These are phyloP conservation scores for Lottia scabra DNA, from an alignment of 2,888 invertebrate species.

Conservation along the genomic window DNA sequence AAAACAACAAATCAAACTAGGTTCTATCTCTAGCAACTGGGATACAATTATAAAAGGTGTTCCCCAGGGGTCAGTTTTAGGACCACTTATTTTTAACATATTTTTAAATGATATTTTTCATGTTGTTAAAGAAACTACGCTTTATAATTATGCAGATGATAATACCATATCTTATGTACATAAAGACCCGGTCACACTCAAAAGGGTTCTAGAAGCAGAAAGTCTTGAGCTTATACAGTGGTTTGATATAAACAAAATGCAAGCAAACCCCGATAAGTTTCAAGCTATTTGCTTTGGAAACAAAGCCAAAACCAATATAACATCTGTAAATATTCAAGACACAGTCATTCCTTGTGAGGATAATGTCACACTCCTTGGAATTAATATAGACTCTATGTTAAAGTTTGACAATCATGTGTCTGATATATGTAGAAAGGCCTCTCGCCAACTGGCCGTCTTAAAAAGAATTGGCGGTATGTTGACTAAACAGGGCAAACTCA, in stretches of 20 bases:
- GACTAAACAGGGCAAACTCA: too few relatives aligned
- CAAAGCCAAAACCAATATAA: too few relatives aligned
- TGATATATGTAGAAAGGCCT: too few relatives aligned
- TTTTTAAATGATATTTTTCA: conserved; percentile 28
- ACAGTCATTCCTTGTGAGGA: too few relatives aligned
- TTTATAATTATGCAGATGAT: conserved; percentile 28
- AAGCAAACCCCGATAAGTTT: conserved; percentile 25
- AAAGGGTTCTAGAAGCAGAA: conserved; percentile 15
- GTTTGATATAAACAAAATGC: conserved; percentile 20
- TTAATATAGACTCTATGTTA: too few relatives aligned
- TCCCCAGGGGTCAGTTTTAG: conserved; percentile 23
- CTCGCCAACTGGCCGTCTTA: too few relatives aligned
- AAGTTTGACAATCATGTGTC: too few relatives aligned
- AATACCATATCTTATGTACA: conserved; percentile 20
- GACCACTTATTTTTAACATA: conserved; percentile 20
- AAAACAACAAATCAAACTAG: too few relatives aligned
- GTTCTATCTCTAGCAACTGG: too few relatives aligned
- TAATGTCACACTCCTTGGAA: too few relatives aligned
- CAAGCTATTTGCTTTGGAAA: conserved; percentile 8
- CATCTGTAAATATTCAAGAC: too few relatives aligned
- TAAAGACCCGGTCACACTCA: conserved; percentile 6
- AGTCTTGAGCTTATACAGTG: conserved; percentile 20
- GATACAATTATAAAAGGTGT: conserved; percentile 24
- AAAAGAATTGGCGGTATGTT: too few relatives aligned
- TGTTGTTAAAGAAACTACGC: conserved; percentile 9